These are phyloP conservation scores for Lasiommata megera DNA, from an alignment of 2,888 invertebrate genomes.

Conservation along the genomic window DNA sequence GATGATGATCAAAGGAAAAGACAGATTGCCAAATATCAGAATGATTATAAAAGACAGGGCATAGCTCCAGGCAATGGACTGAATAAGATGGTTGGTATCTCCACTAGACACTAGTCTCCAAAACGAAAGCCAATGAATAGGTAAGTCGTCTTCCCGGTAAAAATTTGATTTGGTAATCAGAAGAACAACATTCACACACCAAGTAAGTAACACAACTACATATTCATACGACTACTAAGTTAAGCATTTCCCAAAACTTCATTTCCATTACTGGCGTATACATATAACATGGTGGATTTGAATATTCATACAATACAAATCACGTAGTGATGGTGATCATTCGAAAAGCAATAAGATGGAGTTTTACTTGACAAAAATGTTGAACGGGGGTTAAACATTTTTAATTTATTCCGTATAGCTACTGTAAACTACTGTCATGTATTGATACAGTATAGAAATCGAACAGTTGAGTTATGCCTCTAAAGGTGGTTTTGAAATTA, in stretches of 20 bases:
- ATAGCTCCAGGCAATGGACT: too few species aligned
- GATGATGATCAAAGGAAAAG: too few species aligned
- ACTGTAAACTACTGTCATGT: constrained; percentile 39
- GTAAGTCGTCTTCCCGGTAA: constrained; percentile 3
- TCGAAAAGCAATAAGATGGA: not conserved
- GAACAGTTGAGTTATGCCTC: not conserved
- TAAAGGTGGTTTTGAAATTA: too few species aligned
- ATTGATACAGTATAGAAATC: not conserved
- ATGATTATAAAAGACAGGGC: too few species aligned
- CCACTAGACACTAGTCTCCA: not conserved
- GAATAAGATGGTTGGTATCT: too few species aligned
- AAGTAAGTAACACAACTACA: constrained; percentile 11
- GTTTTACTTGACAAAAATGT: not conserved
- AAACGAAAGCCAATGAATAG: constrained; percentile 1
- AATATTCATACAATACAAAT: constrained; percentile 5
- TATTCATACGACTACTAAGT: constrained; percentile 32
- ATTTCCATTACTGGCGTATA: constrained; percentile 25
- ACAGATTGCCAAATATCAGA: too few species aligned
- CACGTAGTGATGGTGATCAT: not conserved
- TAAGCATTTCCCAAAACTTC: constrained; percentile 24
- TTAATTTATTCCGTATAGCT: constrained; percentile 38
- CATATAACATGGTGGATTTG: not conserved
- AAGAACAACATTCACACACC: constrained; percentile 9
- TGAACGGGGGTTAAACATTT: constrained; percentile 10
- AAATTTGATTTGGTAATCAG: constrained; percentile 9